Base-by-base conservation (phyloP, 1,140 invertebrate genomes). In the Meloidogyne floridensis region DNA sequence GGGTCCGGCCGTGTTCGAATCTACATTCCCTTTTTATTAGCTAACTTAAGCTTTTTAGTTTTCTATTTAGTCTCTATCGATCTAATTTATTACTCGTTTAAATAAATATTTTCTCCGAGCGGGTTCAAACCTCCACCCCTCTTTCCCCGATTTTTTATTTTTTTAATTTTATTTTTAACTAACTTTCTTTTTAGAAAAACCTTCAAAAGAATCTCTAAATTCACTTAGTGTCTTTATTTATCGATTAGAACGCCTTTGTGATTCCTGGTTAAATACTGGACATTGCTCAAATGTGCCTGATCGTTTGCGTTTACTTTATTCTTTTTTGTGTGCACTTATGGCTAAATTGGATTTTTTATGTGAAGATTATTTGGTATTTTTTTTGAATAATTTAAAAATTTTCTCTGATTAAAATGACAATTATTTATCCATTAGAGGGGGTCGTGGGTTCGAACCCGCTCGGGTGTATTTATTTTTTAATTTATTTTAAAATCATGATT, bases 231-330 rank as follows among this genome's bases (percentile, higher is more conserved):
- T 7, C 15, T 71, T 71, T 18, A 20, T 42, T 5, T 11, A 73
- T 70, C 59, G 75, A 72, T 54, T 81, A 13, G 72, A 77, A 32
- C 42, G 71, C 9, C 69, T 76, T 15, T 77, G 71, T 18, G 77
- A 85, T 59, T 59, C 20, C 32, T 65, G 47, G 69, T 79, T 86
- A 3, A 88, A 86, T 18, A 84, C 82, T 20, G 86, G 86, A 42
- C 87, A 88, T 65, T 86, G 81, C 70, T 75, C 85, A 18, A 65
- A 86, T 9, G 69, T 86, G 20, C 75, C 85, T 8, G 87, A 86
- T 7, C 18, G 74, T 9, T 81, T 72, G 47, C 85, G 86, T 5
- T 47, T 87, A 8, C 42, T 86, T 15, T 88, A 80, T 56, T n/a
- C 84, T 10, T 47, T 78, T 15, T 53, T 82, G 32, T 87, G 81